A percentile compares a stretch with the other conserved stretches of the same genome.
phyloP scores from a whole-genome alignment of 1,140 invertebrate species.

The Drosophila funebris region DNA sequence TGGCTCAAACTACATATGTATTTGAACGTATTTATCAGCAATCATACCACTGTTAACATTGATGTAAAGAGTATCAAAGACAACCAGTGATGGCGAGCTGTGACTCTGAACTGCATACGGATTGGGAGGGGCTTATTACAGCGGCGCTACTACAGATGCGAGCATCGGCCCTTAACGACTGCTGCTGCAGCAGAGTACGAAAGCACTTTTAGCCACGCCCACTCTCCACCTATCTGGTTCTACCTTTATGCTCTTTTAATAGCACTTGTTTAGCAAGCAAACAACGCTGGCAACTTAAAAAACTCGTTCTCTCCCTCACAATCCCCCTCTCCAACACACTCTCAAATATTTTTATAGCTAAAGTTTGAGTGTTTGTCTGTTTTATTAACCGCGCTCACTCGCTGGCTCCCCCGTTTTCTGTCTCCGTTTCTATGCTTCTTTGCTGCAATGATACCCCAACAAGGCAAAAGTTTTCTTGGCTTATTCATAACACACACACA shows the following conservation, averaged over 20 bases:
- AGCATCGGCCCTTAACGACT: constrained; percentile 54
- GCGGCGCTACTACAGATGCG: constrained; percentile 15
- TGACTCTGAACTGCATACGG: constrained; percentile 32
- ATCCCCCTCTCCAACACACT: neutral
- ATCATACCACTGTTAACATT: too few species aligned
- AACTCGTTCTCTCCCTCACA: constrained; percentile 45
- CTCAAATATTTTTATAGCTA: constrained; percentile 79
- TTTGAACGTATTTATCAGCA: too few species aligned
- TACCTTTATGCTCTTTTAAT: constrained; percentile 79
- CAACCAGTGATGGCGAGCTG: constrained; percentile 22
- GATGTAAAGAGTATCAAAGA: constrained; percentile 1
- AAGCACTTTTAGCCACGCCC: constrained; percentile 39
- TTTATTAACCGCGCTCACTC: constrained; percentile 77
- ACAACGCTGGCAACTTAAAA: constrained; percentile 74
- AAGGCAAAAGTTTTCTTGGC: constrained; percentile 67
- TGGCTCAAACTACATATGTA: too few species aligned
- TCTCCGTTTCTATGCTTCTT: constrained; percentile 1
- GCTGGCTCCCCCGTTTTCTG: neutral
- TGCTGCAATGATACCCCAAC: constrained; percentile 1
- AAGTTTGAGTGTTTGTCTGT: constrained; percentile 83
- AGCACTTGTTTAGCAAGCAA: constrained; percentile 80
- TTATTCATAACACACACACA: constrained; percentile 69
- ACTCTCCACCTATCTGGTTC: constrained; percentile 35
- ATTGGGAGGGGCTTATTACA: constrained; percentile 57
- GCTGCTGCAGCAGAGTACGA: neutral